A percentile compares a stretch with the other conserved stretches of the same genome.
Conservation (phyloP, 2,113 vertebrate species). For the Acinonyx jubatus region DNA sequence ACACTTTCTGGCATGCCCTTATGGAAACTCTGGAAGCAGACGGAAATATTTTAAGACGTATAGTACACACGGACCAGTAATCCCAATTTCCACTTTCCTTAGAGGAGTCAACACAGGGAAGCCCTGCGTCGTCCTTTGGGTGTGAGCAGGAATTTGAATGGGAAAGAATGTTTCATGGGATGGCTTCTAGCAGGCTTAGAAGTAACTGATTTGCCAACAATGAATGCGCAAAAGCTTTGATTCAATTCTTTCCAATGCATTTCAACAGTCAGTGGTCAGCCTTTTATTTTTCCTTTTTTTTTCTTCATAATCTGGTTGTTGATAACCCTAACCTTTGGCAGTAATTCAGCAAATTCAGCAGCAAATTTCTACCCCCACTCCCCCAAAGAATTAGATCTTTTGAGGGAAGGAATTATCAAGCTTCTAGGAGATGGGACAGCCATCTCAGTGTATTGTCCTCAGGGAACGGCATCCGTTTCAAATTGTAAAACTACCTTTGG, state of each 20-base stretch:
- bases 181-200: constrained; percentile 24
- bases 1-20: constrained; percentile 83
- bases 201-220: neutral
- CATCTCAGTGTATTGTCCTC: neutral
- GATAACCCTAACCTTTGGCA: neutral
- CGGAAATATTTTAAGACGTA: constrained; percentile 87
- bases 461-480: neutral
- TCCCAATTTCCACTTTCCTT: constrained; percentile 84
- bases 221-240: neutral
- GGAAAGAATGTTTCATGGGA: constrained; percentile 49
- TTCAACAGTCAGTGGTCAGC: neutral
- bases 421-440: neutral
- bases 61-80: constrained; percentile 82
- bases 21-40: constrained; percentile 87
- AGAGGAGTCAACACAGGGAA: constrained; percentile 73
- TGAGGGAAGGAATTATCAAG: neutral
- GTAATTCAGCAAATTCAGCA: neutral
- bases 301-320: neutral
- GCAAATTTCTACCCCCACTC: neutral
- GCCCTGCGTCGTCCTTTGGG: constrained; percentile 75
- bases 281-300: neutral
- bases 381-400: neutral
- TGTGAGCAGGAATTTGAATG: constrained; percentile 65
- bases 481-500: neutral
- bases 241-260: fast-evolving